A percentile compares a stretch with the other conserved stretches of the same genome.
These are phyloP conservation scores for Epinephelus moara DNA, from an alignment of 2,113 vertebrate genomes.

Conservation along the genomic window DNA sequence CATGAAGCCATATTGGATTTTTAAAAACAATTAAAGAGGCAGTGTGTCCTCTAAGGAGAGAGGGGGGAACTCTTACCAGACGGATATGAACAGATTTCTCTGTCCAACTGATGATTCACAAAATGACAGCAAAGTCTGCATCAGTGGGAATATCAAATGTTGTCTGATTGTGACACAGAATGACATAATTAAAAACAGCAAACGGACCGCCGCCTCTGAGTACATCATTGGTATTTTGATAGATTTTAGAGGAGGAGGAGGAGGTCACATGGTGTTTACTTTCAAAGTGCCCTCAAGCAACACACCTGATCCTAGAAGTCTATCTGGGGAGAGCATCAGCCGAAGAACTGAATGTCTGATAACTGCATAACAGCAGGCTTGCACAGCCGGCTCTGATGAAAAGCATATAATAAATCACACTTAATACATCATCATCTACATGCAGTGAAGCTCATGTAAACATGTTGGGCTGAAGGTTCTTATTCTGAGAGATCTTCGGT, in stretches of 20 bases:
- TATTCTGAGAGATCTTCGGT: not conserved
- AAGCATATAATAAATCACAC: not conserved
- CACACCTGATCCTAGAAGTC: constrained; percentile 17
- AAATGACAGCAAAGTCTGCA: not conserved
- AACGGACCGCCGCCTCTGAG: not conserved
- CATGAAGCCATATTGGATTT: constrained; percentile 10
- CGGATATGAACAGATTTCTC: constrained; percentile 2
- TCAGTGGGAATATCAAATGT: not conserved
- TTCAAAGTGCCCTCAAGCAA: not conserved
- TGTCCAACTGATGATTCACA: not conserved
- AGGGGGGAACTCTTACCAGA: not conserved
- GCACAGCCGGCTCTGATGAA: not conserved
- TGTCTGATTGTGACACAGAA: not conserved
- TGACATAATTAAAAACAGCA: constrained; percentile 2
- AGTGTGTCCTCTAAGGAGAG: not conserved
- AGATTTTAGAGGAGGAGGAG: not conserved
- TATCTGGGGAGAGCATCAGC: not conserved
- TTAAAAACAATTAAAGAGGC: constrained; percentile 23
- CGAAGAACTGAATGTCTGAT: not conserved
- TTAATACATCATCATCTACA: not conserved
- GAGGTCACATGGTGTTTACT: not conserved
- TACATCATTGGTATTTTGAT: not conserved
- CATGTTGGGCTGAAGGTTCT: not conserved
- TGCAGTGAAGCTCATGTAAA: not conserved
- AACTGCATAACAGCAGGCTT: not conserved